phyloP scores from a whole-genome alignment of 2,797 vertebrate genomes.

The Sciaenops ocellatus region DNA sequence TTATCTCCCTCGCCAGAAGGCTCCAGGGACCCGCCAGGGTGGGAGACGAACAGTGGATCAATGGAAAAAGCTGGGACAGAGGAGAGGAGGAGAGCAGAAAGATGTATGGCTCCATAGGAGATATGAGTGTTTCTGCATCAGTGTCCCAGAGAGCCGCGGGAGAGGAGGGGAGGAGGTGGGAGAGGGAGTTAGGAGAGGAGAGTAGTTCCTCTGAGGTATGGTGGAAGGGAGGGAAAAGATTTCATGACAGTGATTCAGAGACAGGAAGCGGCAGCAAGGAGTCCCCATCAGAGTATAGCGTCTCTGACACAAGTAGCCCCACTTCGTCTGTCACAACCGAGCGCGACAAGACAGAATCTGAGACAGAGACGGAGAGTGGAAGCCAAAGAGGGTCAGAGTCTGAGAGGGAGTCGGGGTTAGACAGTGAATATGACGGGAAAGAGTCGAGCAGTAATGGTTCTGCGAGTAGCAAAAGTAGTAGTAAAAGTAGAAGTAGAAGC shows the following conservation, averaged over 20 bases:
- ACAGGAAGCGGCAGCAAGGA: conserved; percentile 56
- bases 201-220: conserved; percentile 36
- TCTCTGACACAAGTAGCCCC: conserved; percentile 58
- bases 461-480: not conserved
- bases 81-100: conserved; percentile 32
- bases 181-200: conserved; percentile 6
- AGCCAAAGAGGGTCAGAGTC: conserved; percentile 48
- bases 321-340: conserved; percentile 17
- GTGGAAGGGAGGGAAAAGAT: conserved; percentile 32
- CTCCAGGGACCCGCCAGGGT: conserved; percentile 74
- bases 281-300: conserved; percentile 50
- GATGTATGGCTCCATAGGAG: conserved; percentile 64
- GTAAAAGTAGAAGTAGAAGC: conserved; percentile 6
- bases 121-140: conserved; percentile 73
- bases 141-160: conserved; percentile 57
- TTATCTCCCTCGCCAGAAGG: conserved; percentile 81
- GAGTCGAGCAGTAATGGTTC: not conserved
- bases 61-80: conserved; percentile 37
- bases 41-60: conserved; percentile 63
- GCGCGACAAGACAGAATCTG: conserved; percentile 66
- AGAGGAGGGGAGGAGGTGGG: conserved; percentile 73
- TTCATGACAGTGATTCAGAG: conserved; percentile 54
- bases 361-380: conserved; percentile 48
- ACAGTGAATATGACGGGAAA: conserved; percentile 32
- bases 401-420: conserved; percentile 47